Evolutionary conservation across 2,888 invertebrate genomes (phyloP).

Genomic region (Caradrina kadenii): DNA sequence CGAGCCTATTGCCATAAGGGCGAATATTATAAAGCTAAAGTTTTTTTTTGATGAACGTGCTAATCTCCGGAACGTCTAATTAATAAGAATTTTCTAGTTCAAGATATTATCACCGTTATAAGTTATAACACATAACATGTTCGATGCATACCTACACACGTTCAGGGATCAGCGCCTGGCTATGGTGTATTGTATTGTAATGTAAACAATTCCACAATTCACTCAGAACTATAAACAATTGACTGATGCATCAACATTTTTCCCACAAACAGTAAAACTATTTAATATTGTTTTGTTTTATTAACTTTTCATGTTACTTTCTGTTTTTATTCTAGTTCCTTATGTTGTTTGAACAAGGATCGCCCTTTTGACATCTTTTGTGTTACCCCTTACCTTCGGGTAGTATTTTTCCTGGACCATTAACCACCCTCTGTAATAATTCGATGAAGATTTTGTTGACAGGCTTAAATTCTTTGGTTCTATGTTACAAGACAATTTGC

Average conservation of each 20-base stretch:
- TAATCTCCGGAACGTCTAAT: too few relatives aligned
- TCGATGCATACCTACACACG: background rate
- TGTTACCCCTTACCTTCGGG: constrained; percentile 57
- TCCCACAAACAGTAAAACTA: constrained; percentile 41
- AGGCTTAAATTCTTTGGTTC: constrained; percentile 28
- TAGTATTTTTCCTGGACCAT: constrained; percentile 61
- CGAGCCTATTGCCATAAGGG: too few relatives aligned
- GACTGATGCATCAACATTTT: constrained; percentile 24
- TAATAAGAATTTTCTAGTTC: background rate
- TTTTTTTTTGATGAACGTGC: too few relatives aligned
- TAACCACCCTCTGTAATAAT: constrained; percentile 62
- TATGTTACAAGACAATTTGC: constrained; percentile 18
- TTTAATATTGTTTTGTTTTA: constrained; percentile 31
- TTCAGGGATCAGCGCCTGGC: constrained; percentile 7
- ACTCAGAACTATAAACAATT: constrained; percentile 34
- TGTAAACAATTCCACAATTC: constrained; percentile 31
- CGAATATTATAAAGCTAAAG: too few relatives aligned
- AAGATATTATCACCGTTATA: constrained; percentile 2
- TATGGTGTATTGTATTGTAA: constrained; percentile 35
- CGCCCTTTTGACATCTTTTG: constrained; percentile 58
- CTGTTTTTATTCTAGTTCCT: constrained; percentile 29
- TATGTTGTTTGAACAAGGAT: constrained; percentile 37
- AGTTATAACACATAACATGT: background rate
- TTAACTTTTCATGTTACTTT: constrained; percentile 42
- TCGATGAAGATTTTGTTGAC: constrained; percentile 55